Conservation (phyloP, 2,113 vertebrate species). For the Poeciliopsis occidentalis region DNA sequence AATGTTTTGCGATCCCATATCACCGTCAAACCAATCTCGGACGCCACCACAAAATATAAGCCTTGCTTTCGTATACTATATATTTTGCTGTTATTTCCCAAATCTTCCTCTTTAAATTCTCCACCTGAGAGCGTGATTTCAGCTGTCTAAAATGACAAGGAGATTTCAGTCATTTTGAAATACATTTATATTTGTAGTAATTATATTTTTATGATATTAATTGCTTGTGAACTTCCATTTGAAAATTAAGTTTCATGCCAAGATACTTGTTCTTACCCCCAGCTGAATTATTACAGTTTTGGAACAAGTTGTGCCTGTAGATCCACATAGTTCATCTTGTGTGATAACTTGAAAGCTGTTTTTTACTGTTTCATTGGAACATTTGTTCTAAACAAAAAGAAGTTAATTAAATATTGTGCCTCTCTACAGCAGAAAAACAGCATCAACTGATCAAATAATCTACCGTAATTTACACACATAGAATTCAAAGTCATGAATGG, state of each 20-base stretch:
- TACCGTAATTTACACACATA: too few relatives aligned
- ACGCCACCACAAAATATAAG: conserved; percentile 87
- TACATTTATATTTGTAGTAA: not conserved
- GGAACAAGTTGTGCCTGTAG: too few relatives aligned
- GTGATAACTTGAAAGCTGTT: conserved; percentile 87
- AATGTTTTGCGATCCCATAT: conserved; percentile 94
- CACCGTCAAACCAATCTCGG: conserved; percentile 84
- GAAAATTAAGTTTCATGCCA: too few relatives aligned
- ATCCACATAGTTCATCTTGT: conserved; percentile 93
- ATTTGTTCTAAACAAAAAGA: conserved; percentile 85
- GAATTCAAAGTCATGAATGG: too few relatives aligned
- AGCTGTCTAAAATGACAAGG: conserved; percentile 75
- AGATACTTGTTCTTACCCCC: conserved; percentile 72
- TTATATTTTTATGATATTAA: not conserved
- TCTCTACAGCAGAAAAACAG: too few relatives aligned
- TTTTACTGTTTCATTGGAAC: conserved; percentile 74
- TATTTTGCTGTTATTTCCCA: conserved; percentile 35
- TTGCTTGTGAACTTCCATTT: not conserved
- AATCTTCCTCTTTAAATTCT: conserved; percentile 48
- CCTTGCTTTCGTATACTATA: conserved; percentile 83
- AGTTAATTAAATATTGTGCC: too few relatives aligned
- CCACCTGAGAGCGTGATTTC: conserved; percentile 86
- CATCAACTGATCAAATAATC: not conserved
- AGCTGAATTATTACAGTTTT: too few relatives aligned
- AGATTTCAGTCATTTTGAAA: not conserved